A percentile compares a stretch with the other conserved stretches of the same genome.
phyloP scores from a whole-genome alignment of 2,797 vertebrate genomes.

The Acipenser ruthenus region DNA sequence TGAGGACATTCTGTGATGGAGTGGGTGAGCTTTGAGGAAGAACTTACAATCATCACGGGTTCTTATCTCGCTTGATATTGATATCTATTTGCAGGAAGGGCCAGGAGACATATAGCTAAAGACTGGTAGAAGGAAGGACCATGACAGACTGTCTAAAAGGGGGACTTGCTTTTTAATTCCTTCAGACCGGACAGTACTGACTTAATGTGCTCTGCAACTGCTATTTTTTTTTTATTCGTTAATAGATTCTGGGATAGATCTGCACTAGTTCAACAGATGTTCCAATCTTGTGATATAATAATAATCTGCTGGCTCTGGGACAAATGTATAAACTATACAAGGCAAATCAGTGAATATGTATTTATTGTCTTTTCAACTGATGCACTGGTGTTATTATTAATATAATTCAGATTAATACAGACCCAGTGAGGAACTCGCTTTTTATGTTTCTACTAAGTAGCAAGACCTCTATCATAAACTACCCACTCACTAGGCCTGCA shows the following conservation, averaged over 20 bases:
- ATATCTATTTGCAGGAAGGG: background rate
- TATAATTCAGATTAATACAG: no score
- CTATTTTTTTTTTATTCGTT: no score
- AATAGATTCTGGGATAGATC: no score
- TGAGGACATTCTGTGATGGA: slow-evolving; percentile 7
- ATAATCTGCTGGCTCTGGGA: no score
- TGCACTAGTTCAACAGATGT: no score
- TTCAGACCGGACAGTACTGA: background rate
- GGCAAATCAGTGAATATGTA: no score
- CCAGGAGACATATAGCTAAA: background rate
- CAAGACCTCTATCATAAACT: background rate
- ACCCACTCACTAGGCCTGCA: background rate
- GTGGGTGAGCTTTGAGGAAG: background rate
- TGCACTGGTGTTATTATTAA: no score
- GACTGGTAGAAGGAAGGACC: background rate
- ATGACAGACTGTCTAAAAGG: background rate
- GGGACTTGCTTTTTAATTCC: background rate
- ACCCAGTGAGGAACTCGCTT: no score
- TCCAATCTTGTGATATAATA: no score
- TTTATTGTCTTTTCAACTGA: no score
- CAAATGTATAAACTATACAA: no score
- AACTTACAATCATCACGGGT: background rate
- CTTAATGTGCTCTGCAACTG: background rate
- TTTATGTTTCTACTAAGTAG: no score
- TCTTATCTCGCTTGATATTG: background rate